These are phyloP conservation scores for Grus americana DNA, from an alignment of 2,113 vertebrate species.

Conservation along the genomic window DNA sequence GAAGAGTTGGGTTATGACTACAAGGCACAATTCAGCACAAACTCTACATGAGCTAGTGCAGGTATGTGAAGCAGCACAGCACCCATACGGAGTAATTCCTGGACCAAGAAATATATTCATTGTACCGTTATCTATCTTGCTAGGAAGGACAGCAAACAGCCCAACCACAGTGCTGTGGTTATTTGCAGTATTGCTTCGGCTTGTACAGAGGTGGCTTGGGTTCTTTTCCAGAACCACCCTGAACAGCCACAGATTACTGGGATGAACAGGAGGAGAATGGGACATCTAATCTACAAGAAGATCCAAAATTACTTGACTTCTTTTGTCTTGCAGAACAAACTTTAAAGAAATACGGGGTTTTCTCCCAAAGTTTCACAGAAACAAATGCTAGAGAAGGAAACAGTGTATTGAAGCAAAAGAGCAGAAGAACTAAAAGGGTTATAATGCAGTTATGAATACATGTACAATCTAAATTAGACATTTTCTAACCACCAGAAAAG, in stretches of 20 bases:
- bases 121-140: background rate
- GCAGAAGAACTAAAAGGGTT: background rate
- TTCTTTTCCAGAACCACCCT: background rate
- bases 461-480: background rate
- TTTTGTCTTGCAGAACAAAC: background rate
- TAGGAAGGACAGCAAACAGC: background rate
- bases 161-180: background rate
- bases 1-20: background rate
- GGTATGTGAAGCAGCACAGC: background rate
- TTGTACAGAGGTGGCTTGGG: background rate
- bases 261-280: background rate
- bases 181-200: background rate
- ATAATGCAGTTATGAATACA: background rate
- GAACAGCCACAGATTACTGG: background rate
- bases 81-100: background rate
- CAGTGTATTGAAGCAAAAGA: background rate
- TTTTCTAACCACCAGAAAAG: background rate
- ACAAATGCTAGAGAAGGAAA: background rate
- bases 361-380: background rate
- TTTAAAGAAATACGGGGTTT: background rate
- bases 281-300: background rate
- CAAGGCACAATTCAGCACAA: background rate
- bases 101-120: background rate
- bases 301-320: background rate
- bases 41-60: background rate